Evolutionary conservation across 2,113 vertebrate genomes (phyloP).

Genomic region (Phainopepla nitens): DNA sequence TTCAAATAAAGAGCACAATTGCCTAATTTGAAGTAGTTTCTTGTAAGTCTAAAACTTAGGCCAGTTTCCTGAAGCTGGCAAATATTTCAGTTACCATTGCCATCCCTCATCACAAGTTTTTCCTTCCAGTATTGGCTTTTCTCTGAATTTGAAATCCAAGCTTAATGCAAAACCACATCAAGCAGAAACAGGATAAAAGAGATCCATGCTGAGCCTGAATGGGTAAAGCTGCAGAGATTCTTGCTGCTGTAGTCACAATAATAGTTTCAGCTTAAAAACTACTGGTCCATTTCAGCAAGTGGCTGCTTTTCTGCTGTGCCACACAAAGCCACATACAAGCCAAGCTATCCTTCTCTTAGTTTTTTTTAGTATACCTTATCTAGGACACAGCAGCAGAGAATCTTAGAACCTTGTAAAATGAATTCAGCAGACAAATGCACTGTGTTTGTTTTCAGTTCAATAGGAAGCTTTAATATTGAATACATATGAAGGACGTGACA

Average conservation of each 20-base stretch:
- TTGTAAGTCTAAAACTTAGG: neutral
- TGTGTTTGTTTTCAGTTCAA: conserved; percentile 44
- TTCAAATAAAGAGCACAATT: neutral
- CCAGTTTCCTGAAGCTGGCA: neutral
- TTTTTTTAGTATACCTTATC: neutral
- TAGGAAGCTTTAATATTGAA: conserved; percentile 48
- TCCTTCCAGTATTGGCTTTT: neutral
- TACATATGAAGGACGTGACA: conserved; percentile 42
- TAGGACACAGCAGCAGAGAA: neutral
- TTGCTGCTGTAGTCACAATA: conserved; percentile 9
- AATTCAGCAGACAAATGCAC: conserved; percentile 42
- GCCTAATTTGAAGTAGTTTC: neutral
- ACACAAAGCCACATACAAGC: neutral
- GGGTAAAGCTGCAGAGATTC: neutral
- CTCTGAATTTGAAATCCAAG: conserved; percentile 32
- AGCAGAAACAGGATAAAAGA: neutral
- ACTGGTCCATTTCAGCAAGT: neutral
- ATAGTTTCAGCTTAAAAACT: neutral
- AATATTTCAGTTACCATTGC: neutral
- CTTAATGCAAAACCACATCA: conserved; percentile 50
- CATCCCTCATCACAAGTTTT: conserved; percentile 8
- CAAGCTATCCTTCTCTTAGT: neutral
- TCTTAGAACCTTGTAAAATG: conserved; percentile 26
- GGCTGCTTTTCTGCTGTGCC: neutral
- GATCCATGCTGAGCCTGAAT: neutral